Base-by-base conservation (phyloP, 2,888 invertebrate species). In the Hyposoter dolosus region DNA sequence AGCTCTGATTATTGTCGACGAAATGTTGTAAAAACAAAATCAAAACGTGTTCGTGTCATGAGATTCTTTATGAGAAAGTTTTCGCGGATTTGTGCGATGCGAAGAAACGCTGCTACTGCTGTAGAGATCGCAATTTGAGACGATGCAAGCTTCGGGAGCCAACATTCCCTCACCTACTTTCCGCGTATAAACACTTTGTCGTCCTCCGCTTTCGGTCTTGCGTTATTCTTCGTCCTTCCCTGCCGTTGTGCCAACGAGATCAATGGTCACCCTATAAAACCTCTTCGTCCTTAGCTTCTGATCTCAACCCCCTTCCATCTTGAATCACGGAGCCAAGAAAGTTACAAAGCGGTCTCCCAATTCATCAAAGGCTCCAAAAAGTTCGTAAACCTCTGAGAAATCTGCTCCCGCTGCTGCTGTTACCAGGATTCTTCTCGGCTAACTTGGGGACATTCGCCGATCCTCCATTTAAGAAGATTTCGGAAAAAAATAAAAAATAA, bases 111-210 rank as follows among this genome's bases (percentile, higher is more conserved):
- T 74, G 69, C 17, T 47, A 28, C 53, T 45, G 65, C 56, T 43
- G 56, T 66, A 50, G 15, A 47, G 66, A 66, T 65, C 53, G 56
- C 81, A 80, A 81, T 82, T 78, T 50, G 82, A 63, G 28, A 65
- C 78, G 53, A 43, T 74, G 72, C 77, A 80, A 56, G 60, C 35
- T 83, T 78, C 32, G 12, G 28, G 53, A n/a, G 86, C 68, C 78
- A 81, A 78, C 81, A 45, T 78, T 74, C 68, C 40, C 66, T 68
- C 72, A 56, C 72, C 56, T 76, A 80, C 68, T 77, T 83, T 63
- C 76, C 60, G 53, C 83, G 81, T 81, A 83, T 83, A 86, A 86
- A 81, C 86, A 83, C 83, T 86, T 82, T 83, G 83, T 82, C 83
- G 80, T 83, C 75, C 60, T 19, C n/a, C 17, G 60, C 79, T 69